Conservation (phyloP, 1,140 invertebrate species). For the Calephelis virginiensis region DNA sequence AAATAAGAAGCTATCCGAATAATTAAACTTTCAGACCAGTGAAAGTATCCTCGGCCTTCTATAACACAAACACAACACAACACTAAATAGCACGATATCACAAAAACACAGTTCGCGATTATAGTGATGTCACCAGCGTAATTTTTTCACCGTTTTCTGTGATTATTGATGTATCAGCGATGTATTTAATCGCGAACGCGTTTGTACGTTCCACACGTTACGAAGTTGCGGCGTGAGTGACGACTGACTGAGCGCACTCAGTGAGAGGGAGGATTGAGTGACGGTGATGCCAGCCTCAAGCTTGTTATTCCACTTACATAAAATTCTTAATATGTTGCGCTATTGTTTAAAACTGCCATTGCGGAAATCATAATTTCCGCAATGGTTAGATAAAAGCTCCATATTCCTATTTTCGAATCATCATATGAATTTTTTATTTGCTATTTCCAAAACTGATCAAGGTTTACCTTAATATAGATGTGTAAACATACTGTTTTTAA, state of each 20-base stretch:
- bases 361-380: background rate
- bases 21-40: constrained; percentile 74
- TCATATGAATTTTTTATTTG: too few relatives aligned
- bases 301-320: constrained; percentile 14
- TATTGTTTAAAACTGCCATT: background rate
- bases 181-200: constrained; percentile 3
- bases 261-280: constrained; percentile 31
- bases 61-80: constrained; percentile 55
- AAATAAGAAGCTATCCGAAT: constrained; percentile 66
- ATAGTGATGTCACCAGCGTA: constrained; percentile 31
- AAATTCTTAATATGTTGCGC: background rate
- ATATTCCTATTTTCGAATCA: background rate
- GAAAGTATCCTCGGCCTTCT: constrained; percentile 72
- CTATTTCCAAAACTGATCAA: too few relatives aligned
- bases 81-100: constrained; percentile 39
- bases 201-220: constrained; percentile 26
- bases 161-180: constrained; percentile 11
- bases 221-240: constrained; percentile 32
- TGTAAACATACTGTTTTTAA: too few relatives aligned
- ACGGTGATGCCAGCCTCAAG: constrained; percentile 24
- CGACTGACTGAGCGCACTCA: constrained; percentile 43
- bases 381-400: background rate
- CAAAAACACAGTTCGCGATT: constrained; percentile 41
- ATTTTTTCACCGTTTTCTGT: constrained; percentile 19
- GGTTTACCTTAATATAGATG: too few relatives aligned